These are phyloP conservation scores for Drosophila gaucha DNA, from an alignment of 2,888 invertebrate genomes.

Conservation along the genomic window DNA sequence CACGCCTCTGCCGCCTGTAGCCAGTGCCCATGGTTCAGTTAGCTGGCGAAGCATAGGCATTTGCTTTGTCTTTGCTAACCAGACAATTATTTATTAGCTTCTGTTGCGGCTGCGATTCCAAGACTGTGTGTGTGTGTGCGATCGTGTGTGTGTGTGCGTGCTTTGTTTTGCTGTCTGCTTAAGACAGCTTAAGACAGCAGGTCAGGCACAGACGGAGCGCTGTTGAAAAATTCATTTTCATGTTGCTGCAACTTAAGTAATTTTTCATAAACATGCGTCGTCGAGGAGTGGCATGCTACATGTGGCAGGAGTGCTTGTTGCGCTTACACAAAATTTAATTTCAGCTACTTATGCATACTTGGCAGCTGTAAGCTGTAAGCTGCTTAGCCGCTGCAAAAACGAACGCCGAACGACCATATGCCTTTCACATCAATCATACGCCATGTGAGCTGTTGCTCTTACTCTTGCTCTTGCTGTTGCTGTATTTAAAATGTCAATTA, in stretches of 20 bases:
- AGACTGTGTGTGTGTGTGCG: background rate
- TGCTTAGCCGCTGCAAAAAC: conserved; percentile 55
- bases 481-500: conserved; percentile 50
- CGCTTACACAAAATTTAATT: conserved; percentile 66
- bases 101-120: conserved; percentile 50
- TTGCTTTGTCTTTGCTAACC: conserved; percentile 72
- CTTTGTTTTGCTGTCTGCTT: conserved; percentile 70
- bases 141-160: conserved; percentile 19
- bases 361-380: conserved; percentile 52
- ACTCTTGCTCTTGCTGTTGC: conserved; percentile 12
- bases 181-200: conserved; percentile 76
- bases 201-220: conserved; percentile 55
- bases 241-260: conserved; percentile 73
- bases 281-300: conserved; percentile 5
- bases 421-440: conserved; percentile 65
- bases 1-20: background rate
- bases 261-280: conserved; percentile 73
- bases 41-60: conserved; percentile 39
- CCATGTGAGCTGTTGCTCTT: conserved; percentile 43
- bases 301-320: conserved; percentile 42
- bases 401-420: conserved; percentile 29
- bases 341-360: conserved; percentile 71
- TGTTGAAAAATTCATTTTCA: conserved; percentile 79
- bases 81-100: conserved; percentile 78
- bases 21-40: background rate